These are phyloP conservation scores for Psittacula cyanocephala DNA, from an alignment of 2,113 vertebrate species.

Conservation along the genomic window DNA sequence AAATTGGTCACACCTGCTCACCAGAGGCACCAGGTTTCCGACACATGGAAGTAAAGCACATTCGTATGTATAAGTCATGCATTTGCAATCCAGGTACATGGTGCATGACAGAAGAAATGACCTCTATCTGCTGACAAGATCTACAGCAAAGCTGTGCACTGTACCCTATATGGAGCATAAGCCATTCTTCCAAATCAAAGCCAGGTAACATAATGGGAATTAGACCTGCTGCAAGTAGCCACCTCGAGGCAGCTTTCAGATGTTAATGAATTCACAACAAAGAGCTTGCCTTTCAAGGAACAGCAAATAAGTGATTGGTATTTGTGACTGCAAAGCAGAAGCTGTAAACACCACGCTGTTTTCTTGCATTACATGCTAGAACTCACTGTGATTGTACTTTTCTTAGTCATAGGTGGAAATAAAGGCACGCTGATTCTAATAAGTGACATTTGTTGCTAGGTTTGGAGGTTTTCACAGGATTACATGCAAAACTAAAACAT, in stretches of 20 bases:
- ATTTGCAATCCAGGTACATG: not conserved
- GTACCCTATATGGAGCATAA: not conserved
- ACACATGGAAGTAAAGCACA: not conserved
- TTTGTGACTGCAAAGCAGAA: not conserved
- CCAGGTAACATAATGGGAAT: not conserved
- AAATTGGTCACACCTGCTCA: not conserved
- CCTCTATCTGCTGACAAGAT: not conserved
- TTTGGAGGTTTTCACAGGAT: not conserved
- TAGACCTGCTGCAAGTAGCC: not conserved
- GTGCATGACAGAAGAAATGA: not conserved
- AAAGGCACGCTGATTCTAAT: not conserved
- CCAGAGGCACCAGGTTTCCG: not conserved
- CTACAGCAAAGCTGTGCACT: not conserved
- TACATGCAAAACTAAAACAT: conserved; percentile 1
- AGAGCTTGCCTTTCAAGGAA: not conserved
- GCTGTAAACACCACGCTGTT: not conserved
- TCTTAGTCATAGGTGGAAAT: not conserved
- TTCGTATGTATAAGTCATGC: not conserved
- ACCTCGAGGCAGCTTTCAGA: not conserved
- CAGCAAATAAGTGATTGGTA: not conserved
- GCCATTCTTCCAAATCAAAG: not conserved
- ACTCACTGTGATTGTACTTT: not conserved
- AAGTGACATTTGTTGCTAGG: not conserved
- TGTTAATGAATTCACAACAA: not conserved
- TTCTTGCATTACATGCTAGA: not conserved